Evolutionary conservation across 92 coral and sea anemone genomes (phyloP), one percentile per base, ranked within the genome.

Genomic region (Zoanthus solanderi): DNA sequence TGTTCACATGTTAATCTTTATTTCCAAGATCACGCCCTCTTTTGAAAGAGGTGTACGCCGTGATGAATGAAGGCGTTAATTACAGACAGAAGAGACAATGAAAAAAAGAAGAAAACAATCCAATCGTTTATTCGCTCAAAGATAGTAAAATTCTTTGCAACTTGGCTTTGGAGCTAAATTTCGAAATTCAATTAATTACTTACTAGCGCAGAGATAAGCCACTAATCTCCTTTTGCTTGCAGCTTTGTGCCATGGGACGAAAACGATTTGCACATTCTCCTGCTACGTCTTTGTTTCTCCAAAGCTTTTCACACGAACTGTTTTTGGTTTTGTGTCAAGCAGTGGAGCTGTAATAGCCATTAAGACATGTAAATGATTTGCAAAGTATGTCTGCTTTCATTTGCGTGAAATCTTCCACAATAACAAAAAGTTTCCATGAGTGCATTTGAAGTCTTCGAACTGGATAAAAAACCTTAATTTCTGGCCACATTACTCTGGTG

Each of bases 11-110:
- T 47, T 81, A 81, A 81, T 81, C 60, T 65, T 66, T 73, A 50
- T 45, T 81, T 65, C 47, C 58, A 14, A 60, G 29, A 16, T 17
- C 85, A 66, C 85, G 85, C 85, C 85, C 45, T 68, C 63, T n/a
- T 12, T 79, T 81, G 28, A 63, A 44, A 45, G 46, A 81, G 75
- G 85, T 81, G 75, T 81, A 81, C 65, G 65, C 31, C 28, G 32
- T 81, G 61, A 81, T 81, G 75, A 81, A 81, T 66, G 47, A 18
- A 81, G 75, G 75, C 66, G 75, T 66, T 81, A 65, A 81, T 81
- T 81, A 81, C 58, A 57, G 7, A 66, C 85, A 81, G 45, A 8
- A 46, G 45, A 46, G 66, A 65, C 60, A 81, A 81, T 12, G 65
- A 81, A 67, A 65, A 37, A 37, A 45, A 7, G 52, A 45, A 79